Base-by-base conservation (phyloP, 2,113 vertebrate species). In the Sceloporus tristichus region DNA sequence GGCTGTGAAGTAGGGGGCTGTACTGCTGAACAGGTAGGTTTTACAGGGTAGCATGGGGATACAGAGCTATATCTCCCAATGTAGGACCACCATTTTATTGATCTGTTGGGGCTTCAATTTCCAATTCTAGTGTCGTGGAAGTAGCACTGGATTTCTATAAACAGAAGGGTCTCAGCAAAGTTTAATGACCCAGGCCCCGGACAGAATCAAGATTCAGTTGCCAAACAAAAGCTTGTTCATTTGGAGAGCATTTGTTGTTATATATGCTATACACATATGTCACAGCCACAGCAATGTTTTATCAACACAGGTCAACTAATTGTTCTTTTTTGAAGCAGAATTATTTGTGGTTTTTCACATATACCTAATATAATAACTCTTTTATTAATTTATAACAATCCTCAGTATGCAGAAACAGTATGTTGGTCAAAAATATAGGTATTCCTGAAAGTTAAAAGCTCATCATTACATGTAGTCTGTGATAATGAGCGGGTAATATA, bases 311-410 rank as follows among this genome's bases (percentile, higher is more conserved):
- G 34, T 27, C 59, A 42, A 82, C 19, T 65, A 40, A 23, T 68
- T 9, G 27, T 42, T 42, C 42, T 2, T 54, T 84, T 54, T 84
- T n/a, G 29, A 56, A 56, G 29, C 9, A 71, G 19, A n/a, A 16
- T 48, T 29, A 73, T 68, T 42, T 42, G 9, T 66, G n/a, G 21
- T 38, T 82, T 27, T 27, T 21, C 59, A 25, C 1, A 21, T 70
- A n/a, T 83, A 48, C 25, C 14, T 16, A 70, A 62, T 29, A 53
- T 27, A 21, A 68, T 56, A 79, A 8, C 7, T 65, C 48, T 4
- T 68, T 84, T 56, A 84, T 71, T 79, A 8, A 0, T 86, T 86
- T 77, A 34, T 79, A 84, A 71, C 40, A 53, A 40, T 62, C 34
- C 54, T 62, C 54, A 81, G 79, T 27, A 77, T 77, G 56, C 59